Evolutionary conservation across 2,888 invertebrate species (phyloP), one percentile per base, ranked within the genome.

Genomic region (Caenorhabditis wallacei): DNA sequence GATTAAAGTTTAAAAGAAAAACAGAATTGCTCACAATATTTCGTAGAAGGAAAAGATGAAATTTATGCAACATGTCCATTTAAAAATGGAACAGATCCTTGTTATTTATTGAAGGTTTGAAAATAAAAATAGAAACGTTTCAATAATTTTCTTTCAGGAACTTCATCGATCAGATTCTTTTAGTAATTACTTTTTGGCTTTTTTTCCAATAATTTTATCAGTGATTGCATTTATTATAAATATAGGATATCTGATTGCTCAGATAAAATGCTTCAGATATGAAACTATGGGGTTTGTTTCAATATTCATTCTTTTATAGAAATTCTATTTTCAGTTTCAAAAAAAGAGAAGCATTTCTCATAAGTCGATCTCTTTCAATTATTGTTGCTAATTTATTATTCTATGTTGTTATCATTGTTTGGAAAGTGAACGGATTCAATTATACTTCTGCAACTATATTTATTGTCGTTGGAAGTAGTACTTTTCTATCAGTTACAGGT

Each of bases 161-260:
- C 70, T 91, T 18, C 91, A 91, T 61, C 74, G 75, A 7, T 89
- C 90, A 10, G 91, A 91, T 80, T 87, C 88, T n/a, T 91, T 90
- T 63, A 89, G 91, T 16, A 85, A 84, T 10, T 89, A 88, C 71
- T 90, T 90, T 35, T 74, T 91, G 8, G 91, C 89, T 8, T 80
- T 91, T 11, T 24, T 91, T 3, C 91, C 91, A 5, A 81, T 91
- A 0, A 81, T 91, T 24, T 61, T 91, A 2, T 90, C 90, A 30
- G 80, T 89, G 5, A 75, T 91, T 20, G 87, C 89, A 8, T 85
- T 88, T 30, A 54, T 87, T n/a, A 46, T 88, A 35, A 91, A 91
- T 72, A 70, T 86, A 2, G 43, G 84, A 20, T 90, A 90, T 80
- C 66, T 89, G n/a, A 61, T 84, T 11, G 69, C 87, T n/a, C 86